phyloP scores from a whole-genome alignment of 2,797 vertebrate genomes.

The Squalus acanthias region DNA sequence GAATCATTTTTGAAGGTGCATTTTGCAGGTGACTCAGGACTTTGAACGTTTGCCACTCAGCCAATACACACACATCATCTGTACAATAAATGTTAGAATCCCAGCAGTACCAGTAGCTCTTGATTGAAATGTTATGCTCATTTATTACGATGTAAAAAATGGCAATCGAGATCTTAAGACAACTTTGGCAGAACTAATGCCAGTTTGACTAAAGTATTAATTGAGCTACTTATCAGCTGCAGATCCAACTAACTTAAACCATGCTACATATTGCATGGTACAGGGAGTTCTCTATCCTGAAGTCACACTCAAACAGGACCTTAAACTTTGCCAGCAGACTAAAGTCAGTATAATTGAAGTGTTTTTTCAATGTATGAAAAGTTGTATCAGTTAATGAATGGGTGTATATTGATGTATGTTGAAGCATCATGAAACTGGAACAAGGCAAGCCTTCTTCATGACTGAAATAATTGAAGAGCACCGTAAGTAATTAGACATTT shows the following conservation, averaged over 20 bases:
- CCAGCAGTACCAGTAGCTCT: background rate
- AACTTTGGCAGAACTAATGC: background rate
- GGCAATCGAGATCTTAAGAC: background rate
- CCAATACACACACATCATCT: background rate
- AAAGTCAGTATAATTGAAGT: background rate
- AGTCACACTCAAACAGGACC: background rate
- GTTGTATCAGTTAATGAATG: background rate
- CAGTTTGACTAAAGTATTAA: background rate
- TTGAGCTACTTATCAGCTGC: background rate
- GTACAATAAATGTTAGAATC: background rate
- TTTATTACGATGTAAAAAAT: background rate
- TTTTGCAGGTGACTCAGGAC: background rate
- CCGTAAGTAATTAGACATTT: background rate
- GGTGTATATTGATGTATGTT: background rate
- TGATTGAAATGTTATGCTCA: background rate
- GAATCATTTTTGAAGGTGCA: background rate
- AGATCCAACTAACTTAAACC: background rate
- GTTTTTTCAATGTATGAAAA: background rate
- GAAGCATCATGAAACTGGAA: background rate
- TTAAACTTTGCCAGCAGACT: background rate
- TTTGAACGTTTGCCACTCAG: background rate
- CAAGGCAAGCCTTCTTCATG: background rate
- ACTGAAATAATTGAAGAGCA: background rate
- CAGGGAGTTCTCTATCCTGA: background rate
- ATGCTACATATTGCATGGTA: background rate